Percentiles rank a stretch among this genome's conserved stretches.
phyloP scores from a whole-genome alignment of 2,113 vertebrate species.

The Eidolon helvum region DNA sequence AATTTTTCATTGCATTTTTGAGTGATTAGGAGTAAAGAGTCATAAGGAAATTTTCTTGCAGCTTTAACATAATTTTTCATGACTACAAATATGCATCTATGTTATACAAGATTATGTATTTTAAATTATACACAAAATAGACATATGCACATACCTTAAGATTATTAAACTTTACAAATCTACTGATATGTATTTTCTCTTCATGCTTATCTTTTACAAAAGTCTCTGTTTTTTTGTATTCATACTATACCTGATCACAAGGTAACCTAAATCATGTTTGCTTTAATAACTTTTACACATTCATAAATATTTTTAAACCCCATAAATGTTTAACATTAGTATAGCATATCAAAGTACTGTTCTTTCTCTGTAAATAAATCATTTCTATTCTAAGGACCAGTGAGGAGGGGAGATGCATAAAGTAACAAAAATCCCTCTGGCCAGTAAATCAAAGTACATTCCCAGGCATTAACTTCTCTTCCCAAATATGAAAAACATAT shows the following conservation, averaged over 20 bases:
- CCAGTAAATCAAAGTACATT: slow-evolving; percentile 82
- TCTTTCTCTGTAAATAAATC: slow-evolving; percentile 83
- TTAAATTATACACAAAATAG: slow-evolving; percentile 60
- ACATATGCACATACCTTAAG: not conserved
- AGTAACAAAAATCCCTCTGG: slow-evolving; percentile 77
- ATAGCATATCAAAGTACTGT: slow-evolving; percentile 79
- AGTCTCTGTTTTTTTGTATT: slow-evolving; percentile 75
- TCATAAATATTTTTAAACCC: slow-evolving; percentile 81
- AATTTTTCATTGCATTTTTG: slow-evolving; percentile 43
- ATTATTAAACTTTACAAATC: slow-evolving; percentile 66
- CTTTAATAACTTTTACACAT: slow-evolving; percentile 80
- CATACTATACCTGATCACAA: slow-evolving; percentile 76
- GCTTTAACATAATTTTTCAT: slow-evolving; percentile 47
- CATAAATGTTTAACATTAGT: slow-evolving; percentile 80
- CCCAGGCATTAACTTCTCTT: slow-evolving; percentile 81
- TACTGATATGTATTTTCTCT: slow-evolving; percentile 40
- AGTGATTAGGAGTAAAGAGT: slow-evolving; percentile 25
- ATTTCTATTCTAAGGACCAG: slow-evolving; percentile 74
- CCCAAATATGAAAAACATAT: slow-evolving; percentile 85
- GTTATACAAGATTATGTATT: slow-evolving; percentile 55
- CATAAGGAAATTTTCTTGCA: slow-evolving; percentile 50
- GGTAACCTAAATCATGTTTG: slow-evolving; percentile 80
- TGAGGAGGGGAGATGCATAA: not conserved
- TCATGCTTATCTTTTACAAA: slow-evolving; percentile 54
- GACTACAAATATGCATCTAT: slow-evolving; percentile 39